These are phyloP conservation scores for Pseudomyrmex pallidus DNA, from an alignment of 1,140 invertebrate genomes.

Conservation along the genomic window DNA sequence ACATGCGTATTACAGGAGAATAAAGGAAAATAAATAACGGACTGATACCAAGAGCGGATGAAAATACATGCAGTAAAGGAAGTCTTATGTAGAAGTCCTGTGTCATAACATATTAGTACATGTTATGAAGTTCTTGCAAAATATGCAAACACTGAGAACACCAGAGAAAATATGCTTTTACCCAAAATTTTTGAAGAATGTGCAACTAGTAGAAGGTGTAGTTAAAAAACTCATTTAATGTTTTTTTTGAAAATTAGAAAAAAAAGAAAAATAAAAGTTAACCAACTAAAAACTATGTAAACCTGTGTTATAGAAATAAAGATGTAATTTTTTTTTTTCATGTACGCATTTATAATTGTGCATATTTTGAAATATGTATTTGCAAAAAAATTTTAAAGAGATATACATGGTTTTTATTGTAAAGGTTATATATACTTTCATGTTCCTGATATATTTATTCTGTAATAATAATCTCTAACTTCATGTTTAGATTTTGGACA, in stretches of 20 bases:
- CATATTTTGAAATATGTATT: conserved; percentile 7
- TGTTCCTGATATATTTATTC: not conserved
- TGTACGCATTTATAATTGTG: conserved; percentile 34
- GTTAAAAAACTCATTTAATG: conserved; percentile 36
- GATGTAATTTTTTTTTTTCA: conserved; percentile 8
- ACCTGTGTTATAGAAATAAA: conserved; percentile 19
- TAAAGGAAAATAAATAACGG: conserved; percentile 55
- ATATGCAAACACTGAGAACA: conserved; percentile 68
- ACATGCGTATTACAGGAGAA: conserved; percentile 64
- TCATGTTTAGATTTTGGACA: not conserved
- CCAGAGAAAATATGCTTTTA: conserved; percentile 72
- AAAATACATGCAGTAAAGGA: conserved; percentile 57
- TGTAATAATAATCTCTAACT: not conserved
- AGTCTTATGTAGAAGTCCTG: conserved; percentile 62
- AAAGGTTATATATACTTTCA: conserved; percentile 1
- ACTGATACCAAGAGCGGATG: conserved; percentile 49
- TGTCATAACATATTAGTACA: conserved; percentile 66
- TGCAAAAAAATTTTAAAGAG: not conserved
- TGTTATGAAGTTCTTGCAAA: conserved; percentile 67
- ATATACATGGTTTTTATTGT: not conserved
- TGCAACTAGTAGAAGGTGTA: conserved; percentile 67
- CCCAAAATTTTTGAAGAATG: conserved; percentile 72
- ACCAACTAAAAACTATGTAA: conserved; percentile 28
- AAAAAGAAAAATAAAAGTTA: not conserved
- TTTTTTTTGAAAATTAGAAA: conserved; percentile 34